Base-by-base conservation (phyloP, 2,888 invertebrate species). In the Tetheella fluctuosa region DNA sequence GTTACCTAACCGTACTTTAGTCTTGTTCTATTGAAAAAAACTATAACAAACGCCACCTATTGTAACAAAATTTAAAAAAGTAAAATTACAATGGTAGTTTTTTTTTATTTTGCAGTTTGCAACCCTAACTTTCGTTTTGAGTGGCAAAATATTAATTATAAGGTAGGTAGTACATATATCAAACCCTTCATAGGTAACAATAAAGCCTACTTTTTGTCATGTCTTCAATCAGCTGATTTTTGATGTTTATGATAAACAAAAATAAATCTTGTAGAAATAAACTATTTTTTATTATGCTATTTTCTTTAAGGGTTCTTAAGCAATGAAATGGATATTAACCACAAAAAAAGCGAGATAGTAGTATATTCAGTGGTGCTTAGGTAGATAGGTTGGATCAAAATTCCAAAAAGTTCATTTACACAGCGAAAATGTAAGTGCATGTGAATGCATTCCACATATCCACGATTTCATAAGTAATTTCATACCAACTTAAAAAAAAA, bases 1-100 rank as follows among this genome's bases (percentile, higher is more conserved):
- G 48, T 48, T 48, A 48, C 48, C 48, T 48, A 48, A 48, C 48
- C 48, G 48, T 48, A 48, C 48, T 48, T 48, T 48, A 17, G 25
- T 30, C 52, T 20, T 20, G 28, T 52, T 25, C 17, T 25, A 13
- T 17, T 52, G 30, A 15, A 58, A 58, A 52, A 52, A 37, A 20
- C n/a, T 10, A 20, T 48, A 48, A 48, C 20, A 48, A 7, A 17
- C 20, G 48, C 20, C 48, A 20, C 20, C 48, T 48, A 8, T 48
- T 48, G 20, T 48, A 20, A 48, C 2, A 15, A 0, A 10, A 10
- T 20, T 2, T 48, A 48, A 48, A 48, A 48, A 48, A 39, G 39
- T 30, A 10, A 39, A 17, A 48, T 10, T 7, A 48, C 6, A 20
- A 48, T 48, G 17, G 48, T 48, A 48, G 48, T 20, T 48, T 48